A percentile compares a stretch with the other conserved stretches of the same genome.
Evolutionary conservation across 2,888 invertebrate species (phyloP).

Genomic region (Cephonodes hylas): DNA sequence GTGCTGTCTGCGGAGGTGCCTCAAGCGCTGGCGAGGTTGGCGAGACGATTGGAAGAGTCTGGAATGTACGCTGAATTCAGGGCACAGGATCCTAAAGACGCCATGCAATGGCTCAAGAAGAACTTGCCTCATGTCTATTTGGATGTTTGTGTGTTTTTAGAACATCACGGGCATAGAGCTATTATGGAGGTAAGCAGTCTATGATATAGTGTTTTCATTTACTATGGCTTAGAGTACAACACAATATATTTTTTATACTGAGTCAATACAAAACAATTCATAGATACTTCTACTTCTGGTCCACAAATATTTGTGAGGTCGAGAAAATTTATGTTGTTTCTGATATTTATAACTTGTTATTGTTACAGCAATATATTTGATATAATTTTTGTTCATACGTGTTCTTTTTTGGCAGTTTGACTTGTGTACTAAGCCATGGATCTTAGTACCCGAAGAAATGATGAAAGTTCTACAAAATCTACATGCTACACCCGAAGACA

Average conservation of each 20-base stretch:
- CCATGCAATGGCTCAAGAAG: slow-evolving; percentile 80
- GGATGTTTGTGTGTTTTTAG: slow-evolving; percentile 81
- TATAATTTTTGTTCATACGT: not conserved
- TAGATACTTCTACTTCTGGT: too few relatives aligned
- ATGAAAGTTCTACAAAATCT: slow-evolving; percentile 83
- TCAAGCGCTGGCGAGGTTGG: slow-evolving; percentile 67
- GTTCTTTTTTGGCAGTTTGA: slow-evolving; percentile 80
- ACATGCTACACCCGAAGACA: slow-evolving; percentile 39
- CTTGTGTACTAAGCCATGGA: slow-evolving; percentile 84
- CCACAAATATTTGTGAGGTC: too few relatives aligned
- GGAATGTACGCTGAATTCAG: slow-evolving; percentile 74
- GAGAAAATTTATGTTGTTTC: not conserved
- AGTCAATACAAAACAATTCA: too few relatives aligned
- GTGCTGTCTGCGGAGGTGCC: slow-evolving; percentile 90
- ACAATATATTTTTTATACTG: not conserved
- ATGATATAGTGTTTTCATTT: too few relatives aligned
- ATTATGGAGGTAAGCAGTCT: slow-evolving; percentile 79
- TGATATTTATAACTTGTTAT: not conserved
- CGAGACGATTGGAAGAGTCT: slow-evolving; percentile 60
- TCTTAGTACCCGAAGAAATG: slow-evolving; percentile 80
- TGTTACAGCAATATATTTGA: not conserved
- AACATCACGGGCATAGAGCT: slow-evolving; percentile 86
- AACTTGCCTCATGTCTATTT: slow-evolving; percentile 71
- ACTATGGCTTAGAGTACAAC: not conserved
- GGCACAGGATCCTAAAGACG: slow-evolving; percentile 67